Evolutionary conservation across 2,888 invertebrate species (phyloP).

Genomic region (Oconnorella tubifera): DNA sequence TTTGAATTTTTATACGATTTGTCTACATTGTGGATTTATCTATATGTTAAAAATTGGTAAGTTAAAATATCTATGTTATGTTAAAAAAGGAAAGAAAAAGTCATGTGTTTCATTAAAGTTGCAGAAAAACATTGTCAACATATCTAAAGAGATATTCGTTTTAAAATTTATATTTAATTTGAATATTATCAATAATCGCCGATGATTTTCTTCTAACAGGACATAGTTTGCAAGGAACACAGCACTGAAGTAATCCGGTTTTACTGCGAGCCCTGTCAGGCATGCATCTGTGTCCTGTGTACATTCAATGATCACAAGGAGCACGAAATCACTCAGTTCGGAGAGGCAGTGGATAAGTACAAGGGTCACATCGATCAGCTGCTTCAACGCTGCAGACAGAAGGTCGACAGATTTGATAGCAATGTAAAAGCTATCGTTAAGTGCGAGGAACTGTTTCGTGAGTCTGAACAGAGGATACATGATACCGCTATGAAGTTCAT

Average conservation of each 20-base stretch:
- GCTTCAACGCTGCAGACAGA: conserved; percentile 10
- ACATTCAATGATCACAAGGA: conserved; percentile 53
- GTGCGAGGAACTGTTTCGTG: conserved; percentile 40
- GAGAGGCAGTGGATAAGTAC: conserved; percentile 50
- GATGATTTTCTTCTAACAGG: background rate
- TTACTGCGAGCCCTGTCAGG: conserved; percentile 56
- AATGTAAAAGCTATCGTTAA: background rate
- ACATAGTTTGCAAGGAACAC: conserved; percentile 10
- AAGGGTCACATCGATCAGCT: conserved; percentile 22
- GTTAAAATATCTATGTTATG: no score
- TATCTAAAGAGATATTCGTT: no score
- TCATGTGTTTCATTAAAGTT: no score
- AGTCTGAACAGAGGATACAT: conserved; percentile 50
- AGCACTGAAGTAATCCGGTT: conserved; percentile 41
- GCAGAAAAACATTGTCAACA: no score
- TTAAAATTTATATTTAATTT: background rate
- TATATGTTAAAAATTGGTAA: no score
- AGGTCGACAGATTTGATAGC: background rate
- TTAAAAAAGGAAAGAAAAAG: no score
- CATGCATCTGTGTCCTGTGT: conserved; percentile 56
- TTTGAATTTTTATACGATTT: background rate
- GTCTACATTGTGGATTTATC: no score
- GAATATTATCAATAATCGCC: background rate
- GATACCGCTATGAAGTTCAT: conserved; percentile 53
- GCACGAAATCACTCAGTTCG: conserved; percentile 32